phyloP scores from a whole-genome alignment of 2,888 invertebrate species.

The Lathronympha strigana region DNA sequence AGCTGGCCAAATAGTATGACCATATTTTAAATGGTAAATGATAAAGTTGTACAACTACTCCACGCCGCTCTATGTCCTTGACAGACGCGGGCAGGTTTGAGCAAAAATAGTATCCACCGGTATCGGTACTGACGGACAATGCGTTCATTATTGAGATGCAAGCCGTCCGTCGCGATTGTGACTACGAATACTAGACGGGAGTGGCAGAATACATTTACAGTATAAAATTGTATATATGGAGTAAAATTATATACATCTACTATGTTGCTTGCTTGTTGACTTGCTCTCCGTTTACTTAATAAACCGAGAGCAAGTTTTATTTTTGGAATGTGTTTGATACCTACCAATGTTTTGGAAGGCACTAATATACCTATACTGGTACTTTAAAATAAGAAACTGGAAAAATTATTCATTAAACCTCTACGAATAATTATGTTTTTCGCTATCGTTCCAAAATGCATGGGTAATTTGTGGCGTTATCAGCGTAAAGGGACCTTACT shows the following conservation, averaged over 20 bases:
- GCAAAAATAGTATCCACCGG: constrained; percentile 77
- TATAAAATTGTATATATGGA: background rate
- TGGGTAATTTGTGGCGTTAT: no score
- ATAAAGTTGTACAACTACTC: constrained; percentile 49
- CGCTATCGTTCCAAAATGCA: no score
- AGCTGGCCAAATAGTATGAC: background rate
- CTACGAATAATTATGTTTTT: no score
- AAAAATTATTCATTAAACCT: no score
- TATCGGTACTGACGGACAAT: constrained; percentile 76
- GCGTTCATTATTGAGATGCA: constrained; percentile 79
- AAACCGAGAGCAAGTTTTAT: no score
- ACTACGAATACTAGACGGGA: constrained; percentile 37
- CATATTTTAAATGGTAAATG: background rate
- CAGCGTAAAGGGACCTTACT: no score
- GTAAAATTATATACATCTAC: background rate
- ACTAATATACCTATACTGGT: no score
- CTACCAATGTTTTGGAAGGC: no score
- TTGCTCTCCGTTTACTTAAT: no score
- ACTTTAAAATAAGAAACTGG: no score
- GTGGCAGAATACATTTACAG: constrained; percentile 16
- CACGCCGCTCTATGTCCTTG: constrained; percentile 57
- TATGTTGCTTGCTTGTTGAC: no score
- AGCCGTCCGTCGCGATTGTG: constrained; percentile 44
- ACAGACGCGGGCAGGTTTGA: constrained; percentile 79
- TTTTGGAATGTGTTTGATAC: no score